phyloP scores from a whole-genome alignment of 2,888 invertebrate genomes.

The Meghimatium bilineatum region DNA sequence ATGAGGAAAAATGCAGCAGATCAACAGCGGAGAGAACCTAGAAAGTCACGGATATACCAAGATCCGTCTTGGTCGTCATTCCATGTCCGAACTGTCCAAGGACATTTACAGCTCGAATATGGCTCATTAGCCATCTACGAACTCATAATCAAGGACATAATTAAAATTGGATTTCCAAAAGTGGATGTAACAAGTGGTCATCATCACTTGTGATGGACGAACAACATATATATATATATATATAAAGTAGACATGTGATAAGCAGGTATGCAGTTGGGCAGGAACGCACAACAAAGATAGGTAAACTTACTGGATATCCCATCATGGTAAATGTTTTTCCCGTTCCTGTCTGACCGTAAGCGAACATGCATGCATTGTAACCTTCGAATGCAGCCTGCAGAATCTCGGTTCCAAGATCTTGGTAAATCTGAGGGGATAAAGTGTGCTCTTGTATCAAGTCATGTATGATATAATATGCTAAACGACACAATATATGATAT shows the following conservation, averaged over 20 bases:
- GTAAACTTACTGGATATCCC: conserved; percentile 78
- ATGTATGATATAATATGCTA: not conserved
- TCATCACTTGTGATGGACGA: no score
- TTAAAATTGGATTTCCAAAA: no score
- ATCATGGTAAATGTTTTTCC: conserved; percentile 95
- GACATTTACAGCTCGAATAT: no score
- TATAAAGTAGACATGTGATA: not conserved
- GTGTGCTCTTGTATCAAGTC: conserved; percentile 23
- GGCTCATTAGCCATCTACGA: no score
- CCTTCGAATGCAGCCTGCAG: conserved; percentile 82
- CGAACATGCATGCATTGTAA: conserved; percentile 93
- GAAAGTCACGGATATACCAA: no score
- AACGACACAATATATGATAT: not conserved
- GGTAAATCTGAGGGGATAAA: conserved; percentile 81
- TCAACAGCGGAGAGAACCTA: no score
- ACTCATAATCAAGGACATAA: no score
- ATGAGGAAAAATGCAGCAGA: no score
- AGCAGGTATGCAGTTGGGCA: not conserved
- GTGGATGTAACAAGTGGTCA: no score
- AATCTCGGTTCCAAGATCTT: conserved; percentile 83
- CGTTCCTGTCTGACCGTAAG: conserved; percentile 93
- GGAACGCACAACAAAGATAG: no score
- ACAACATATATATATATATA: not conserved
- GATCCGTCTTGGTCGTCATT: no score
- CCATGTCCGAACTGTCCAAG: no score